phyloP scores from a whole-genome alignment of 2,113 vertebrate genomes.

The Raphicerus campestris region DNA sequence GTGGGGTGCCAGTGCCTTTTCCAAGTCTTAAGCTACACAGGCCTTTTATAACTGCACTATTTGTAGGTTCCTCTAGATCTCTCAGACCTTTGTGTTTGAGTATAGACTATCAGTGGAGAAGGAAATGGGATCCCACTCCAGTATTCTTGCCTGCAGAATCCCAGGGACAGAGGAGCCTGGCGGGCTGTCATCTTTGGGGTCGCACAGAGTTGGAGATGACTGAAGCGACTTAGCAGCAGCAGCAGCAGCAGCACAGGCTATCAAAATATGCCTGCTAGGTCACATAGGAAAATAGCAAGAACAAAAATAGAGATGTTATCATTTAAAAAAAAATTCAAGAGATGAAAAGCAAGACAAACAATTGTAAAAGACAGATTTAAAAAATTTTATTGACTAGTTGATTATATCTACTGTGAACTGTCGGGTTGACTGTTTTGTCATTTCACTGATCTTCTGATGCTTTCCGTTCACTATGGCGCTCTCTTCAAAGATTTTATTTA shows the following conservation, averaged over 20 bases:
- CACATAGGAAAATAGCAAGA: neutral
- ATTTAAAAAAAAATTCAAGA: neutral
- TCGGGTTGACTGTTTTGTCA: neutral
- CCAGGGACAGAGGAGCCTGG: neutral
- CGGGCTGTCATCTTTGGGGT: neutral
- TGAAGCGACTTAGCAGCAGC: neutral
- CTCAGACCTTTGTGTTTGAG: neutral
- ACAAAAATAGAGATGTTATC: neutral
- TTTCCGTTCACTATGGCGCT: neutral
- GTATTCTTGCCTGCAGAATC: neutral
- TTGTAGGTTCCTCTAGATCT: neutral
- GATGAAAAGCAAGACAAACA: slow-evolving; percentile 16
- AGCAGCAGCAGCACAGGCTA: neutral
- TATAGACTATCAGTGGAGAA: neutral
- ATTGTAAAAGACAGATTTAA: slow-evolving; percentile 12
- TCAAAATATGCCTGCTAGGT: slow-evolving; percentile 1
- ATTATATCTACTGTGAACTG: neutral
- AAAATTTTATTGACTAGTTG: neutral
- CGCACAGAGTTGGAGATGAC: neutral
- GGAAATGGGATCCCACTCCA: neutral
- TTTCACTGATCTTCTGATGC: neutral
- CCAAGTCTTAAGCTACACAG: too few species aligned
- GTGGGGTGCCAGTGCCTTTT: too few species aligned
- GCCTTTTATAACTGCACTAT: neutral
- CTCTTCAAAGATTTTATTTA: neutral